phyloP scores from a whole-genome alignment of 2,797 vertebrate species.

The Acanthurus lineatus region DNA sequence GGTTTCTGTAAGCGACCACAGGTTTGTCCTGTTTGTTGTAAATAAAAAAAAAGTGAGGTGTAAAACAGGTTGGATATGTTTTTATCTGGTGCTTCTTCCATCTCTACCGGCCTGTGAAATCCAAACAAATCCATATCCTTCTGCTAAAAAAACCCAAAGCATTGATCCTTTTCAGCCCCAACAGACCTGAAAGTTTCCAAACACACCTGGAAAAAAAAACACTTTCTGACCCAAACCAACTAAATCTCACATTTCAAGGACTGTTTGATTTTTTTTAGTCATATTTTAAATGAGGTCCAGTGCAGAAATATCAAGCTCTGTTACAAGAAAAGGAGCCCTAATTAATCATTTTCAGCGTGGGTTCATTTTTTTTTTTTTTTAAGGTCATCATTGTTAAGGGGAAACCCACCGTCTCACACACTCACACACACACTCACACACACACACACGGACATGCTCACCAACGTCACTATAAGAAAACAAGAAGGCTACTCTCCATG shows the following conservation, averaged over 20 bases:
- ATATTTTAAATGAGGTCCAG: constrained; percentile 39
- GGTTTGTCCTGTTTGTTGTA: not conserved
- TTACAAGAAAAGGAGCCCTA: constrained; percentile 4
- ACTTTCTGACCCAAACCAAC: constrained; percentile 14
- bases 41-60: not conserved
- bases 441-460: constrained; percentile 82
- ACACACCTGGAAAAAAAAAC: not conserved
- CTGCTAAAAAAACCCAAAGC: not conserved
- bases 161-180: not conserved
- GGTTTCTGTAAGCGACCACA: not conserved
- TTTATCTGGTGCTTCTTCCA: not conserved
- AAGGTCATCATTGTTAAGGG: constrained; percentile 29
- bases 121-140: not conserved
- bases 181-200: constrained; percentile 3
- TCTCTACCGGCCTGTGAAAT: not conserved
- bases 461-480: constrained; percentile 79
- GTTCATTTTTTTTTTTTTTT: not conserved
- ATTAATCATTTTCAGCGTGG: constrained; percentile 14
- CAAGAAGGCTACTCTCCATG: constrained; percentile 84
- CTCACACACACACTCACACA: constrained; percentile 70
- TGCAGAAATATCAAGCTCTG: constrained; percentile 40
- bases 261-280: not conserved
- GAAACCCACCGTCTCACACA: constrained; percentile 54
- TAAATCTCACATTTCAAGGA: not conserved
- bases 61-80: not conserved